Base-by-base conservation (phyloP, 2,797 vertebrate genomes). In the Acanthiza pusilla region DNA sequence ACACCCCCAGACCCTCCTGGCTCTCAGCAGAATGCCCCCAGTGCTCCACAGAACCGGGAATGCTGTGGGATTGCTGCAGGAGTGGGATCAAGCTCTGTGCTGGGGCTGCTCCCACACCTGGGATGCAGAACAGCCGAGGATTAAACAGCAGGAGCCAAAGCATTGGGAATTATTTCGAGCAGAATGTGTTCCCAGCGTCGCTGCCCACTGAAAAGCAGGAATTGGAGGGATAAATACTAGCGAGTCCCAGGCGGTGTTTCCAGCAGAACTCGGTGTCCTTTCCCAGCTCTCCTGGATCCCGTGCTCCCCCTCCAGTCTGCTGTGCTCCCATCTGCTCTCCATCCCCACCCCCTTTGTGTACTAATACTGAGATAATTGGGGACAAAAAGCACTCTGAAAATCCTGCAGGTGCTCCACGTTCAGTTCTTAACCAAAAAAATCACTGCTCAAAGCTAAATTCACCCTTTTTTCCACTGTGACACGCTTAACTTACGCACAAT, bases 401-500 rank as follows among this genome's bases (percentile, higher is more conserved):
- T 17, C 43, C 16, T 53, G 66, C 29, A 57, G 42, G 61, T 55
- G 84, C 71, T 81, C 26, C 47, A 36, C 8, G 1, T 3, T 19
- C 54, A 11, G 26, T 2, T 50, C 61, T 18, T 34, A 13, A 8
- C n/a, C n/a, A 16, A 20, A 21, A 42, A 42, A 42, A 42, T 42
- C 40, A 42, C 40, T 42, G 40, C 14, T 42, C 40, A 16, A 42
- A 42, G 40, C 40, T 14, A 76, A 54, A n/a, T 3, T 3, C 55
- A 8, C 27, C 66, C 5, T 30, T 38, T 22, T 60, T 30, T 3
- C 12, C 12, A 10, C 12, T 18, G 9, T 6, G 45, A 22, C 21
- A 8, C 25, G 1, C 23, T 43, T 43, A 43, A 43, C 16, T 63
- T 2, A 21, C 0, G 34, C 14, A 6, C 0, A 0, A 30, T 27